Percentiles rank a stretch among this genome's conserved stretches.
Evolutionary conservation across 1,140 invertebrate species (phyloP).

Genomic region (Hylaeus anthracinus): DNA sequence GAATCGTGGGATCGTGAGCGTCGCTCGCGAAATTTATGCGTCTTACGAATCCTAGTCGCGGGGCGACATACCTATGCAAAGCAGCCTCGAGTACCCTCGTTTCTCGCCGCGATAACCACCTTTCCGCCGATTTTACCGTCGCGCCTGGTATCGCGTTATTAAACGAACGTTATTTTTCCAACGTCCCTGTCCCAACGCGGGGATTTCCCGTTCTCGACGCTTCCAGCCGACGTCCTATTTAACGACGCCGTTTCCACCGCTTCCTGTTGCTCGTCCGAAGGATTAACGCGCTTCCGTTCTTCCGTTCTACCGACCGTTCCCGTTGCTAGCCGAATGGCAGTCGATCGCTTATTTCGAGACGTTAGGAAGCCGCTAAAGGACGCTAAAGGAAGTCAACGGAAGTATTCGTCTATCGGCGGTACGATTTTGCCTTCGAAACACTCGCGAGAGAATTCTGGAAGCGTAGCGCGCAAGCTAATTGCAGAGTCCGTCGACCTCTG

Average conservation of each 20-base stretch:
- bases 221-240: background rate
- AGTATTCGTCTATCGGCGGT: too few species aligned
- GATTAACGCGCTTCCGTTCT: background rate
- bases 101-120: slow-evolving; percentile 10
- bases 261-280: background rate
- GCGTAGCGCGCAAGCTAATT: too few species aligned
- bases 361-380: too few species aligned
- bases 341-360: background rate
- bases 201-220: background rate
- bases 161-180: slow-evolving; percentile 3
- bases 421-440: too few species aligned
- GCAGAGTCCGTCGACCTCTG: too few species aligned
- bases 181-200: background rate
- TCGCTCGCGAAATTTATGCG: slow-evolving; percentile 45
- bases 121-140: slow-evolving; percentile 13
- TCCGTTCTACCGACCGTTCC: background rate
- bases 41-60: slow-evolving; percentile 47
- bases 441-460: too few species aligned
- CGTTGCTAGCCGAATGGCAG: background rate
- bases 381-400: too few species aligned
- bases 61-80: slow-evolving; percentile 38
- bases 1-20: slow-evolving; percentile 40
- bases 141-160: background rate
- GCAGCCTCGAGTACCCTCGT: slow-evolving; percentile 29
- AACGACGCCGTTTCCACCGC: too few species aligned